phyloP scores from a whole-genome alignment of 2,888 invertebrate species.

The Abrostola triplasia region DNA sequence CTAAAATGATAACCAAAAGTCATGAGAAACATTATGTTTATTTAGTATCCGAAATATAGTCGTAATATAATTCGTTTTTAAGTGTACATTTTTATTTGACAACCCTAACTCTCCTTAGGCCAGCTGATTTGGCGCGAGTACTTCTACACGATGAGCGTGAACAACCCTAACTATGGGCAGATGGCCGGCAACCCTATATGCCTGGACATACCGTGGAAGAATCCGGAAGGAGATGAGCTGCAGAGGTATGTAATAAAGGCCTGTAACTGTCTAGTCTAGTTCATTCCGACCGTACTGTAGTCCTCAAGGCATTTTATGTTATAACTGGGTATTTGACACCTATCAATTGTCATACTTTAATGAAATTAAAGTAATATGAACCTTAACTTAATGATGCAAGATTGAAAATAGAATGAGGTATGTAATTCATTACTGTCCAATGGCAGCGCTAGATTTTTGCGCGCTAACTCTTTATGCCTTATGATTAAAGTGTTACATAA shows the following conservation, averaged over 20 bases:
- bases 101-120: conserved; percentile 69
- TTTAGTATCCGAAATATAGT: too few relatives aligned
- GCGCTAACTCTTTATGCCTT: too few relatives aligned
- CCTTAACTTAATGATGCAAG: too few relatives aligned
- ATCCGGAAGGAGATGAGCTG: conserved; percentile 83
- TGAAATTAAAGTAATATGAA: too few relatives aligned
- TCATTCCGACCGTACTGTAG: neutral
- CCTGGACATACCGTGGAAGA: conserved; percentile 91
- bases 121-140: conserved; percentile 93
- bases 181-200: conserved; percentile 92
- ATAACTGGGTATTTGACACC: neutral
- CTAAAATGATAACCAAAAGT: too few relatives aligned
- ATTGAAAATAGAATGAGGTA: too few relatives aligned
- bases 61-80: neutral
- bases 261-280: too few relatives aligned
- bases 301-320: neutral
- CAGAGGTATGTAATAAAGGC: conserved; percentile 74
- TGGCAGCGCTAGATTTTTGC: too few relatives aligned
- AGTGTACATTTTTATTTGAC: neutral
- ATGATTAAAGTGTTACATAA: too few relatives aligned
- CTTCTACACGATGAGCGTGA: conserved; percentile 93
- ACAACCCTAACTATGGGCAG: conserved; percentile 90
- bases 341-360: too few relatives aligned
- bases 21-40: too few relatives aligned
- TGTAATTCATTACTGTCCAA: too few relatives aligned